phyloP scores from a whole-genome alignment of 2,888 invertebrate species.

The Silvanus unidentatus region DNA sequence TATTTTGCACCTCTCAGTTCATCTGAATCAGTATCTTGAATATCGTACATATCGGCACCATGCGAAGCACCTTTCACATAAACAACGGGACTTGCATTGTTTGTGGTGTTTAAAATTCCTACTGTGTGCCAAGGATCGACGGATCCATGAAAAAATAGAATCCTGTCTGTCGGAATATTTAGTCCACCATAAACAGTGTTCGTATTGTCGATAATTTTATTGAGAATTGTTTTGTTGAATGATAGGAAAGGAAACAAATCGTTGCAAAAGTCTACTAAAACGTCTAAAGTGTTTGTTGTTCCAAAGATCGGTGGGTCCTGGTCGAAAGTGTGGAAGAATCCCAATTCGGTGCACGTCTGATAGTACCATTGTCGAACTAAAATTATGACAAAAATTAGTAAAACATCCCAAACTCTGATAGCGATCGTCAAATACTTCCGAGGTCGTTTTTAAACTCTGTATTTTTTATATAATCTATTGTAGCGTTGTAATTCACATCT shows the following conservation, averaged over 20 bases:
- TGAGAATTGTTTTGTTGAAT: conserved; percentile 51
- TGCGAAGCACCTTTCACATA: conserved; percentile 24
- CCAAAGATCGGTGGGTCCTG: conserved; percentile 59
- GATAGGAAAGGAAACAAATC: conserved; percentile 70
- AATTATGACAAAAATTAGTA: not conserved
- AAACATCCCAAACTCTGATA: not conserved
- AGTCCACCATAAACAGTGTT: conserved; percentile 51
- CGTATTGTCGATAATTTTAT: conserved; percentile 53
- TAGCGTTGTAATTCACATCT: conserved; percentile 7
- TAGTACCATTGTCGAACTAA: conserved; percentile 66
- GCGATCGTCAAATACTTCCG: not conserved
- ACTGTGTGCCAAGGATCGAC: conserved; percentile 55
- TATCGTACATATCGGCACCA: conserved; percentile 26
- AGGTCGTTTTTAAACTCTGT: not conserved
- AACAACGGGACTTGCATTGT: conserved; percentile 23
- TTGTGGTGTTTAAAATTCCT: conserved; percentile 47
- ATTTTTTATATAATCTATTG: conserved; percentile 3
- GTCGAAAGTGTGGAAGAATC: conserved; percentile 72
- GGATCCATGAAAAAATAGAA: conserved; percentile 55
- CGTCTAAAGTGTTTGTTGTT: conserved; percentile 47
- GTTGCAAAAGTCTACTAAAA: conserved; percentile 64
- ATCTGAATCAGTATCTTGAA: conserved; percentile 14
- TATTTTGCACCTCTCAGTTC: conserved; percentile 23
- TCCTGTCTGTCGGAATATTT: conserved; percentile 49
- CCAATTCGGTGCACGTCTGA: conserved; percentile 83